These are phyloP conservation scores for Leucophora obtusa DNA, from an alignment of 2,888 invertebrate genomes.

Conservation along the genomic window DNA sequence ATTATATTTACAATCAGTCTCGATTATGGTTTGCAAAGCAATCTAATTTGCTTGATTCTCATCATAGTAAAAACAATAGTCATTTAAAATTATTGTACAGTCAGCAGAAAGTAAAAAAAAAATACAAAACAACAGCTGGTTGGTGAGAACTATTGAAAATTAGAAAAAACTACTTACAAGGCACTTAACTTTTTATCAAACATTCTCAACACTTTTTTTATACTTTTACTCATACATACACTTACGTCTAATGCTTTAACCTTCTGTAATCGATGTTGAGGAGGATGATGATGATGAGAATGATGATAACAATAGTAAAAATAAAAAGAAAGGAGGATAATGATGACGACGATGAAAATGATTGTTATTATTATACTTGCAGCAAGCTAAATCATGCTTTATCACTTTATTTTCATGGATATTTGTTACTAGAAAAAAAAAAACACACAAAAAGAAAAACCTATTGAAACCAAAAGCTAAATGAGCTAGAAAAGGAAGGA, in stretches of 20 bases:
- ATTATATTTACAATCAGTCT: not conserved
- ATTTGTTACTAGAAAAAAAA: not conserved
- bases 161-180: not conserved
- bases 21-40: not conserved
- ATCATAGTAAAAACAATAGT: not conserved
- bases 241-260: constrained; percentile 17
- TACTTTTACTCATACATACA: not conserved
- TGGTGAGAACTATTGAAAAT: not conserved
- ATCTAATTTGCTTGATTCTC: not conserved
- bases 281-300: not conserved
- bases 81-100: constrained; percentile 9
- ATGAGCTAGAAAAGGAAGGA: not conserved
- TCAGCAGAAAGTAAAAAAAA: constrained; percentile 1
- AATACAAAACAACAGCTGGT: constrained; percentile 10
- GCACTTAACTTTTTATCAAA: constrained; percentile 30
- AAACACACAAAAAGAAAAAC: not conserved
- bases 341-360: not conserved
- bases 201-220: constrained; percentile 15
- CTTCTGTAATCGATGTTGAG: constrained; percentile 24
- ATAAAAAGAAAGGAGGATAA: not conserved
- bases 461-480: not conserved
- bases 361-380: constrained; percentile 53
- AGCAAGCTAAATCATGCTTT: constrained; percentile 60
- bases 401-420: constrained; percentile 56
- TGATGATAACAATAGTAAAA: not conserved